Percentiles rank a stretch among this genome's conserved stretches.
Conservation (phyloP, 1,140 invertebrate genomes). For the Euura lappo region DNA sequence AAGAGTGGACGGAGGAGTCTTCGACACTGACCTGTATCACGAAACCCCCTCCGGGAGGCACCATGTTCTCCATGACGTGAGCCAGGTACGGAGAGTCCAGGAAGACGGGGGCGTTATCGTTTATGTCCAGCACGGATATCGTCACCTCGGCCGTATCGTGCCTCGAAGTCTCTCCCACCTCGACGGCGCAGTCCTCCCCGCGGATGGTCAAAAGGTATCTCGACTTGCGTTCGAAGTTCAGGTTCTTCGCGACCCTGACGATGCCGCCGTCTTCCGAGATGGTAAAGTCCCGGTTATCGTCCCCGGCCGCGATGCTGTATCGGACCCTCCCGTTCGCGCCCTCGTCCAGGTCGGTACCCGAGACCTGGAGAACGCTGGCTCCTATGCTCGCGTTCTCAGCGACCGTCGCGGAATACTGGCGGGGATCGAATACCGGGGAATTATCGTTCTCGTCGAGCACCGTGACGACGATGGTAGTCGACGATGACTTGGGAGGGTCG, state of each 20-base stretch:
- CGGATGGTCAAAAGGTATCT: constrained; percentile 83
- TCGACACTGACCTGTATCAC: constrained; percentile 63
- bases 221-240: constrained; percentile 89
- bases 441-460: constrained; percentile 95
- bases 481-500: constrained; percentile 78
- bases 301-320: constrained; percentile 87
- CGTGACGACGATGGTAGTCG: constrained; percentile 72
- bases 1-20: not conserved
- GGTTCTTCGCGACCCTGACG: constrained; percentile 86
- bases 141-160: constrained; percentile 76
- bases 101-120: constrained; percentile 94
- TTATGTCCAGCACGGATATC: constrained; percentile 85
- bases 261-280: constrained; percentile 90
- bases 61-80: constrained; percentile 90
- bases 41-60: constrained; percentile 77
- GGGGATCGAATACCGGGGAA: constrained; percentile 87
- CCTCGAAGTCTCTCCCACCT: constrained; percentile 63
- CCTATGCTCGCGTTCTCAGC: constrained; percentile 94
- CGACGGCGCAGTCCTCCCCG: constrained; percentile 86
- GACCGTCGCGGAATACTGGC: constrained; percentile 85
- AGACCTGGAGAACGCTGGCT: constrained; percentile 86
- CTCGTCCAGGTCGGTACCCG: constrained; percentile 90
- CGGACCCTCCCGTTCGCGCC: constrained; percentile 86
- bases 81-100: constrained; percentile 89
- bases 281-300: constrained; percentile 88